Evolutionary conservation across 2,888 invertebrate genomes (phyloP).

Genomic region (Diabrotica balteata): DNA sequence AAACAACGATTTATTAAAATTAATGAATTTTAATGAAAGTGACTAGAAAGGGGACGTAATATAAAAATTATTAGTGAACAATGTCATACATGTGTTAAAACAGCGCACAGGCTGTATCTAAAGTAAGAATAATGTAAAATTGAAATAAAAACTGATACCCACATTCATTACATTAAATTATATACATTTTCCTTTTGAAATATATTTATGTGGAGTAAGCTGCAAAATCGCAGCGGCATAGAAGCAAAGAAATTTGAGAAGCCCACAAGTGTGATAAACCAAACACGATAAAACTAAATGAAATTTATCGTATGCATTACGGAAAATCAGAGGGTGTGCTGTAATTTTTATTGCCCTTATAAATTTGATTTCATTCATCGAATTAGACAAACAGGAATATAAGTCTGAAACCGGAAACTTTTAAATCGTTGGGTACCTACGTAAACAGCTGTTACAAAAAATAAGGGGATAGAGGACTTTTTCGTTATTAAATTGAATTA

Average conservation of each 20-base stretch:
- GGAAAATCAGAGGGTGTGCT: constrained; percentile 10
- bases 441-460: constrained; percentile 18
- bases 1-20: no score
- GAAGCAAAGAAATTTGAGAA: not conserved
- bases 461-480: not conserved
- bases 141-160: not conserved
- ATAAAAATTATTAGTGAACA: no score
- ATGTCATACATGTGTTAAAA: no score
- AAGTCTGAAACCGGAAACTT: constrained; percentile 35
- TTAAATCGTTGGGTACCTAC: constrained; percentile 24
- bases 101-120: no score
- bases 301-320: constrained; percentile 4
- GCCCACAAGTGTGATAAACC: not conserved
- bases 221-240: no score
- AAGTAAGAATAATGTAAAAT: not conserved
- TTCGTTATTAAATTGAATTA: constrained; percentile 2
- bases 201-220: no score
- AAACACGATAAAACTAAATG: constrained; percentile 4
- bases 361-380: constrained; percentile 31
- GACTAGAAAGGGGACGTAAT: no score
- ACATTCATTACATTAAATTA: not conserved
- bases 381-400: constrained; percentile 36
- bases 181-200: no score
- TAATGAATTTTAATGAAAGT: no score
- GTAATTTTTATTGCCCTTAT: constrained; percentile 34